A percentile compares a stretch with the other conserved stretches of the same genome.
phyloP scores from a whole-genome alignment of 1,140 invertebrate genomes.

The Drosophila tristis region DNA sequence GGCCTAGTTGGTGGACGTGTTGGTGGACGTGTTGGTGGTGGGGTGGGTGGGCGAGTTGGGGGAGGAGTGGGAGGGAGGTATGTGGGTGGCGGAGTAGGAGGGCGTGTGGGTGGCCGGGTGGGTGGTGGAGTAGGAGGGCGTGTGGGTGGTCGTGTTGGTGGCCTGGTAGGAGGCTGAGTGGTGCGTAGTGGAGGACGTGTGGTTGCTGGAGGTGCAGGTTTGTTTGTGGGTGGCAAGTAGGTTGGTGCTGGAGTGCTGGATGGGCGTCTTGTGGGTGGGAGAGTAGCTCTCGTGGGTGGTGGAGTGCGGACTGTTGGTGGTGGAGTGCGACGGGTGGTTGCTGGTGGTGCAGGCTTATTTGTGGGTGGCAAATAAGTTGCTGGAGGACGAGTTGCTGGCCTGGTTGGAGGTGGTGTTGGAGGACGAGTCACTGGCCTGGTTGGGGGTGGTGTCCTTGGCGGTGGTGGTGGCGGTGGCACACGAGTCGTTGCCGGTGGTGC shows the following conservation, averaged over 20 bases:
- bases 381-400: conserved; percentile 39
- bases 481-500: conserved; percentile 34
- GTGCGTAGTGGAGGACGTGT: conserved; percentile 36
- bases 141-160: conserved; percentile 53
- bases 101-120: conserved; percentile 28
- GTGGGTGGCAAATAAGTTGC: conserved; percentile 36
- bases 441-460: conserved; percentile 35
- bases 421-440: conserved; percentile 24
- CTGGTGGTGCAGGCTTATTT: too few relatives aligned
- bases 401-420: conserved; percentile 32
- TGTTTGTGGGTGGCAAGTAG: conserved; percentile 24
- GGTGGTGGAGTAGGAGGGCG: conserved; percentile 47
- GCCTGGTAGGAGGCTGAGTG: conserved; percentile 30
- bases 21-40: conserved; percentile 30
- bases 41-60: conserved; percentile 51
- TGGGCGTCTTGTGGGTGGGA: too few relatives aligned
- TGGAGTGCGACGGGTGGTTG: conserved; percentile 45
- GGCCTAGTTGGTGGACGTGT: conserved; percentile 36
- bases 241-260: not conserved
- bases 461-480: not conserved
- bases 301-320: conserved; percentile 33
- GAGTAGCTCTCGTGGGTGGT: not conserved
- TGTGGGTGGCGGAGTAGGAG: conserved; percentile 29
- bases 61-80: conserved; percentile 25
- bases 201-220: conserved; percentile 33